Conservation (phyloP, 2,797 vertebrate species). For the Hemitrygon akajei region DNA sequence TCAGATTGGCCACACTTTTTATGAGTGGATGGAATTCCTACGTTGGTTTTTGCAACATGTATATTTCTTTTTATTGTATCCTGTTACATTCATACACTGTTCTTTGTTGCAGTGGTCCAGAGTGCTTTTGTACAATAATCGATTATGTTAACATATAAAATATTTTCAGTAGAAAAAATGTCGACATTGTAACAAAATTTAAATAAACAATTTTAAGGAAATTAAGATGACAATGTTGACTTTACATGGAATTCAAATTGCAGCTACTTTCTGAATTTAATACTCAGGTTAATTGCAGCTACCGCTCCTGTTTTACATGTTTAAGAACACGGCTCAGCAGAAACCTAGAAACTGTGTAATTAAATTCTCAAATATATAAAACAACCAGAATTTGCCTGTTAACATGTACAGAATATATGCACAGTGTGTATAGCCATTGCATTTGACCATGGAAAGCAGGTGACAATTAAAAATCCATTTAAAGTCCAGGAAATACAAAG, state of each 20-base stretch:
- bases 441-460: slow-evolving; percentile 14
- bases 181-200: slow-evolving; percentile 38
- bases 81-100: slow-evolving; percentile 37
- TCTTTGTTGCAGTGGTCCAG: slow-evolving; percentile 37
- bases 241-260: slow-evolving; percentile 34
- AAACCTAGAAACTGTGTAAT: slow-evolving; percentile 29
- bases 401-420: slow-evolving; percentile 28
- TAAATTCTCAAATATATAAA: slow-evolving; percentile 36
- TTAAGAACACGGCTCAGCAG: slow-evolving; percentile 10
- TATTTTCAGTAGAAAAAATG: slow-evolving; percentile 37
- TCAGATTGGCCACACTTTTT: background rate
- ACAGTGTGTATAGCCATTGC: slow-evolving; percentile 27
- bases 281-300: slow-evolving; percentile 7
- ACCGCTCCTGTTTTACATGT: slow-evolving; percentile 18
- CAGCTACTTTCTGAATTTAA: slow-evolving; percentile 34
- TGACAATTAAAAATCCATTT: slow-evolving; percentile 35
- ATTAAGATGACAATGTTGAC: slow-evolving; percentile 32
- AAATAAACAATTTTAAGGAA: slow-evolving; percentile 36
- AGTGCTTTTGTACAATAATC: slow-evolving; percentile 37
- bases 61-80: slow-evolving; percentile 38
- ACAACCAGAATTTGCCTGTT: slow-evolving; percentile 19
- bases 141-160: slow-evolving; percentile 39
- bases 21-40: background rate
- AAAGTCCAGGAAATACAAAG: slow-evolving; percentile 34
- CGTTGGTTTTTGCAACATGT: slow-evolving; percentile 32